A percentile compares a stretch with the other conserved stretches of the same genome.
Evolutionary conservation across 2,888 invertebrate species (phyloP).

Genomic region (Agrochola macilenta): DNA sequence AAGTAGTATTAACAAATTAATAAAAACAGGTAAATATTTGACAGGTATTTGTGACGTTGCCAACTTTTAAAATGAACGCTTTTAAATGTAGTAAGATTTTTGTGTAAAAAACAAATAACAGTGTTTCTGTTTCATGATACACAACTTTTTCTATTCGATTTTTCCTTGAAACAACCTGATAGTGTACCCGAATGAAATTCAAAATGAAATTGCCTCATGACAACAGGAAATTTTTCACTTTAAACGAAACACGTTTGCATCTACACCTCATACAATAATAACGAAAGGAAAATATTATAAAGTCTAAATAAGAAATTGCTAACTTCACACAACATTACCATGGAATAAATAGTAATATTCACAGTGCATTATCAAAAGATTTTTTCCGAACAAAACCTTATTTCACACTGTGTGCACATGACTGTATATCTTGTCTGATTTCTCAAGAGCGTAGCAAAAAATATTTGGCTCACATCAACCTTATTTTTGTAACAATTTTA

Average conservation of each 20-base stretch:
- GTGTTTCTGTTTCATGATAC: no score
- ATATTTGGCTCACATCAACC: constrained; percentile 74
- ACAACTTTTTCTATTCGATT: no score
- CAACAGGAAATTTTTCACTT: background rate
- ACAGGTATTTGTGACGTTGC: background rate
- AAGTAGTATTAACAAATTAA: no score
- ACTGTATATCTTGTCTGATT: constrained; percentile 83
- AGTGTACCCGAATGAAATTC: background rate
- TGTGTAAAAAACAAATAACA: no score
- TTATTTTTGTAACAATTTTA: constrained; percentile 61
- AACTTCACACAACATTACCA: constrained; percentile 49
- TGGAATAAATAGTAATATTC: constrained; percentile 64
- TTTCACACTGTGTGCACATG: constrained; percentile 88
- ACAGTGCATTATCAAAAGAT: constrained; percentile 75
- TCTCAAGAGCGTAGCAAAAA: constrained; percentile 80
- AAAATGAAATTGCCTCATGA: no score
- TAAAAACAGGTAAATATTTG: no score
- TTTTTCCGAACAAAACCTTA: constrained; percentile 82
- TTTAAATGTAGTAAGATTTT: no score
- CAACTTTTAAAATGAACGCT: background rate
- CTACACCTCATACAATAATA: background rate
- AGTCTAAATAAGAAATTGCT: constrained; percentile 40
- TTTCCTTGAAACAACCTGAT: no score
- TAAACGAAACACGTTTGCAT: background rate
- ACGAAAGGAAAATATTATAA: background rate